Conservation (phyloP, 2,797 vertebrate species). For the Champsocephalus esox region DNA sequence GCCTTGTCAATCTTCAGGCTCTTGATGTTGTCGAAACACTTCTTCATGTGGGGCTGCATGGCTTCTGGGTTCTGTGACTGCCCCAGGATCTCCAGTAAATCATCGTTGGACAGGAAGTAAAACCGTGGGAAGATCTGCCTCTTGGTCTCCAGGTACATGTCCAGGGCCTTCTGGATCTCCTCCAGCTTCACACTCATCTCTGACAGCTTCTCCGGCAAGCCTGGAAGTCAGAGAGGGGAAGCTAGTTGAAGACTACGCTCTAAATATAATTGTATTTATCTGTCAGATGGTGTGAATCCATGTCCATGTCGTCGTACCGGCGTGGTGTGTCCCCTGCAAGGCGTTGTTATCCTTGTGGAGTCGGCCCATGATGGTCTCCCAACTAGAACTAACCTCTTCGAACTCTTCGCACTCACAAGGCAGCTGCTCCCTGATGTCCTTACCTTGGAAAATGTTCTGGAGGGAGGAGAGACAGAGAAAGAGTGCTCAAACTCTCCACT, state of each 20-base stretch:
- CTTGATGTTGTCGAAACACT: slow-evolving; percentile 93
- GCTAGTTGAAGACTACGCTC: not conserved
- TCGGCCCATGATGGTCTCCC: slow-evolving; percentile 87
- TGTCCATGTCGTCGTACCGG: slow-evolving; percentile 78
- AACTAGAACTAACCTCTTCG: slow-evolving; percentile 85
- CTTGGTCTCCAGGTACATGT: slow-evolving; percentile 92
- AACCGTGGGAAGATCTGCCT: slow-evolving; percentile 92
- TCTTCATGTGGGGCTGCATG: slow-evolving; percentile 91
- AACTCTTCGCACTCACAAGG: slow-evolving; percentile 88
- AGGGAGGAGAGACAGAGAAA: slow-evolving; percentile 1
- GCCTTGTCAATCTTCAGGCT: slow-evolving; percentile 87
- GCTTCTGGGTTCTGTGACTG: slow-evolving; percentile 90
- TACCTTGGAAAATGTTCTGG: slow-evolving; percentile 92
- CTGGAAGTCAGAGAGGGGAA: slow-evolving; percentile 66
- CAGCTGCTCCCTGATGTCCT: slow-evolving; percentile 91
- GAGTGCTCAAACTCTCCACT: not conserved
- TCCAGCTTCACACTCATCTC: slow-evolving; percentile 87
- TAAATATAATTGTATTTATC: not conserved
- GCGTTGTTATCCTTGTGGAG: slow-evolving; percentile 86
- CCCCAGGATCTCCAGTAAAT: slow-evolving; percentile 91
- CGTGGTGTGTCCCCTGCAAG: slow-evolving; percentile 86
- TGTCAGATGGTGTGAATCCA: not conserved
- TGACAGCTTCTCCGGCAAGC: slow-evolving; percentile 84
- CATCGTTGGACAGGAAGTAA: slow-evolving; percentile 94
- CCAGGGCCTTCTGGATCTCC: slow-evolving; percentile 91